Conservation (phyloP, 1,140 invertebrate genomes). For the Rhyzopertha dominica region DNA sequence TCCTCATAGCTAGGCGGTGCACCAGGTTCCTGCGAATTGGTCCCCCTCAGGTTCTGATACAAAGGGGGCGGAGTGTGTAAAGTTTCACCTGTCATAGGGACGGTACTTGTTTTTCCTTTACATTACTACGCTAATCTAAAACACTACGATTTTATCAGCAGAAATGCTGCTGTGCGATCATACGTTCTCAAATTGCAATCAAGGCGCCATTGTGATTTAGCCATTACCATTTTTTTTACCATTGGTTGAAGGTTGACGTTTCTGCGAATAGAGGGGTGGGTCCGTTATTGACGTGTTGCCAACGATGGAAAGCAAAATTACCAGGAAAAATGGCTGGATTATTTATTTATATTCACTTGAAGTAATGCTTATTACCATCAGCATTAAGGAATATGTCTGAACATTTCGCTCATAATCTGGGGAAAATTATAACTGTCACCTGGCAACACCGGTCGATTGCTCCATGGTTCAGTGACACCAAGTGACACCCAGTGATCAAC, state of each 20-base stretch:
- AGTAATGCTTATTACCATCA: no score
- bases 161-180: background rate
- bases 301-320: no score
- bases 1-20: slow-evolving; percentile 55
- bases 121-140: background rate
- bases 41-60: slow-evolving; percentile 33
- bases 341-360: no score
- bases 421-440: no score
- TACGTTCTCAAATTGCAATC: background rate
- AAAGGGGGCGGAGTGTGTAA: slow-evolving; percentile 28
- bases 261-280: no score
- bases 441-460: no score
- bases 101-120: slow-evolving; percentile 5
- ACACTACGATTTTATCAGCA: background rate
- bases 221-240: background rate
- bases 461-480: no score
- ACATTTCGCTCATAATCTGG: no score
- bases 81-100: slow-evolving; percentile 13
- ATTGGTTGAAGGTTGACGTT: background rate
- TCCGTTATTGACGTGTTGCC: no score
- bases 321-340: no score
- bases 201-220: background rate
- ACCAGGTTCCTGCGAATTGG: slow-evolving; percentile 33
- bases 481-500: no score
- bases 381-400: no score